Percentiles rank a stretch among this genome's conserved stretches.
phyloP scores from a whole-genome alignment of 53 echinoderm and acorn worm species.

The Hippasteria phrygiana region DNA sequence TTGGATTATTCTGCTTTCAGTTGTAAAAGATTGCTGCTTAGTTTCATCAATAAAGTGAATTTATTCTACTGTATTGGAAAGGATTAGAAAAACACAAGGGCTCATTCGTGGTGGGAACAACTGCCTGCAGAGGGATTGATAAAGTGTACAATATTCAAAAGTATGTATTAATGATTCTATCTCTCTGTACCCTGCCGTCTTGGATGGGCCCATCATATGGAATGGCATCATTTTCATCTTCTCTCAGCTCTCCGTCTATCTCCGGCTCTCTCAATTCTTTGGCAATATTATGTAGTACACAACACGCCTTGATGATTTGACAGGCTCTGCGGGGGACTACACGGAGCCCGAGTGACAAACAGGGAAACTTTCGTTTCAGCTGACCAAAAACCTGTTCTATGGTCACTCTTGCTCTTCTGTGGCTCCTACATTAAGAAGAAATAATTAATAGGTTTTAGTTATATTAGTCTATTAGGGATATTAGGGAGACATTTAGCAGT shows the following conservation, averaged over 20 bases:
- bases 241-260: background rate
- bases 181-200: conserved; percentile 8
- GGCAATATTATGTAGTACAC: conserved; percentile 9
- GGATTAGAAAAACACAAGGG: background rate
- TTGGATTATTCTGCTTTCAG: background rate
- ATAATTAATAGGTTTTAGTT: background rate
- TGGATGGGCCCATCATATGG: conserved; percentile 39
- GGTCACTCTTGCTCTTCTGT: background rate
- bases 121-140: background rate
- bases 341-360: conserved; percentile 24
- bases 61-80: background rate
- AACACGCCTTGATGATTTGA: conserved; percentile 12
- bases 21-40: background rate
- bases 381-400: conserved; percentile 50
- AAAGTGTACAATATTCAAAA: background rate
- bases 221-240: background rate
- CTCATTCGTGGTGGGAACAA: background rate
- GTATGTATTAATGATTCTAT: conserved; percentile 8
- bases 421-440: background rate
- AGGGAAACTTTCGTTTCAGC: conserved; percentile 40
- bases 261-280: conserved; percentile 30
- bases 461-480: too few species aligned
- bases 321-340: conserved; percentile 19
- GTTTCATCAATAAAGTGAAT: background rate
- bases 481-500: too few species aligned